Base-by-base conservation (phyloP, 2,113 vertebrate genomes). In the Ciconia boyciana region DNA sequence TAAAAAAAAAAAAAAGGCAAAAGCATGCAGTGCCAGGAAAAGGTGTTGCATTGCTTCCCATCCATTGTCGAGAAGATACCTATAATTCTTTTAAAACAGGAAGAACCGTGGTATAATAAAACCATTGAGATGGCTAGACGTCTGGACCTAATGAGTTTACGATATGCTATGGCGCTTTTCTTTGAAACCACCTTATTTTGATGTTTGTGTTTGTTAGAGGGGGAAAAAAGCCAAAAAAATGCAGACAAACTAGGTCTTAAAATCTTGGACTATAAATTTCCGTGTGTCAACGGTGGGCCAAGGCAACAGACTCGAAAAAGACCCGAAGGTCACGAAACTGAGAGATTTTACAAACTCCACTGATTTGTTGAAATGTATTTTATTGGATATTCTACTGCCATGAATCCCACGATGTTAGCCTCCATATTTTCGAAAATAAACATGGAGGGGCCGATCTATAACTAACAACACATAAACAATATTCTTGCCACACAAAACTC, bases 61-160 rank as follows among this genome's bases (percentile, higher is more conserved):
- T 99, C 98, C 98, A 98, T 98, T 98, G 98, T 98, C 94, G 96
- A 97, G 97, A 97, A 96, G 98, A 98, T 98, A 99, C 98, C 98
- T 98, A 98, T 96, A 98, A 98, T 98, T 98, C 98, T 98, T 99
- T 99, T 99, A 99, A 98, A 99, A 98, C 99, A 99, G 99, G 99
- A 99, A 99, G 99, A 98, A 97, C 93, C 95, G 79, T 88, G 98
- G 98, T 98, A 98, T 98, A 99, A 99, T 99, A 99, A 99, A 99
- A 98, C 98, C 97, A 99, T 99, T 98, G 97, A 99, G 98, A 98
- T 98, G 99, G 98, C 99, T 98, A 99, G 99, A 99, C 99, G 99
- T 99, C 99, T 99, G 99, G 99, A 98, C 98, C 99, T 99, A 99
- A 99, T 99, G 98, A 99, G 97, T 99, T 99, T 99, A 99, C 98